Base-by-base conservation (phyloP, 1,140 invertebrate genomes). In the Nebria ingens region DNA sequence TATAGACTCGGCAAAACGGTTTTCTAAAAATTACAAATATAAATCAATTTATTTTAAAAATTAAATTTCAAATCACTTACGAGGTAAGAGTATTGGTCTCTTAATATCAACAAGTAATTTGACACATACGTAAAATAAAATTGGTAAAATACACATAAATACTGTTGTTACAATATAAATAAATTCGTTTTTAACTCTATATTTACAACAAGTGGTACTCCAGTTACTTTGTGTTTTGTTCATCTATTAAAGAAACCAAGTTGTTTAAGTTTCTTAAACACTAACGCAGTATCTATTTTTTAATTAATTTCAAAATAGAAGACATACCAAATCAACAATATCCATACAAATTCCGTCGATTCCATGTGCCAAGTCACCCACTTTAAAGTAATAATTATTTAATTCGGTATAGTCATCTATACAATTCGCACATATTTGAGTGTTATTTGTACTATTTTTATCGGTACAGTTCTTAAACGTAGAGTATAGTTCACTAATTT, bases 341-440 rank as follows among this genome's bases (percentile, higher is more conserved):
- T 80, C 77, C 75, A 80, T 78, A 61, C 78, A 80, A 51, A 78
- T 67, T 61, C 71, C 73, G 53, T 76, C 75, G 50, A 76, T 71
- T 52, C 76, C 76, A 64, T 77, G 6, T 11, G 40, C 76, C 55
- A 71, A 64, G 64, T 76, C 73, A 61, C 77, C 79, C 52, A 80
- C 68, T 51, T 73, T 71, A 61, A 69, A 67, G 61, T 79, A 80
- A 65, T 71, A 79, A 56, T 71, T 63, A 63, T 77, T 73, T 34
- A 80, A 63, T 54, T 68, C 60, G 19, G 72, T 6, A 64, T 80
- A 80, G n/a, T 65, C 62, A 42, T 74, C 60, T 68, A 75, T 73
- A 63, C 78, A 80, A 52, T 67, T 69, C 21, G 68, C 63, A 65
- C 78, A 80, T 13, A 76, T 68, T 58, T 66, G 57, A 52, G 67